These are phyloP conservation scores for Phocides pigmalion DNA, from an alignment of 1,140 invertebrate species.

Conservation along the genomic window DNA sequence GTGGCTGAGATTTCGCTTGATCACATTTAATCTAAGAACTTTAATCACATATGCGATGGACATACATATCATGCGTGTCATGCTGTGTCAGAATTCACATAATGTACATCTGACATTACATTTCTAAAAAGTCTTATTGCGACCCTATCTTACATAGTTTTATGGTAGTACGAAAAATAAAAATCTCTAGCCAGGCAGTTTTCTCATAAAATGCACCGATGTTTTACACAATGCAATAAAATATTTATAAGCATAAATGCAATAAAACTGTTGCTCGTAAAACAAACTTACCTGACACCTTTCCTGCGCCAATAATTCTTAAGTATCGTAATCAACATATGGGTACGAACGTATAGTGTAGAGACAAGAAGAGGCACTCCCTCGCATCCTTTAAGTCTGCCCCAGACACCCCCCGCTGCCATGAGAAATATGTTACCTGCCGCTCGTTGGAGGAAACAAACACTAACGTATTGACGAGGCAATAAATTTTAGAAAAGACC, in stretches of 20 bases:
- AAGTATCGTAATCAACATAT: slow-evolving; percentile 33
- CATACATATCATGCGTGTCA: too few species aligned
- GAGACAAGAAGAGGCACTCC: slow-evolving; percentile 40
- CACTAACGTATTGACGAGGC: slow-evolving; percentile 65
- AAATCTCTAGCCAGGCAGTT: slow-evolving; percentile 11
- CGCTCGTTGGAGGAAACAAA: slow-evolving; percentile 67
- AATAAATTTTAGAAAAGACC: slow-evolving; percentile 71
- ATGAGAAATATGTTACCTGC: slow-evolving; percentile 73
- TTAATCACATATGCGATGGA: too few species aligned
- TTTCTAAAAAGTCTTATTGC: not conserved
- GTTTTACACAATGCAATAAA: slow-evolving; percentile 32
- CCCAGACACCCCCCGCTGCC: slow-evolving; percentile 68
- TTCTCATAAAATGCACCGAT: slow-evolving; percentile 25
- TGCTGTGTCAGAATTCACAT: too few species aligned
- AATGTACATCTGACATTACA: not conserved
- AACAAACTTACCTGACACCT: slow-evolving; percentile 34
- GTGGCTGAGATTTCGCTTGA: not conserved
- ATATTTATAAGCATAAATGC: slow-evolving; percentile 36
- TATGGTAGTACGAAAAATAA: slow-evolving; percentile 23
- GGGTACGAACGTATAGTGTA: not conserved
- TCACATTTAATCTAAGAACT: too few species aligned
- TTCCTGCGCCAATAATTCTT: slow-evolving; percentile 31
- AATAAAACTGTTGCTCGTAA: slow-evolving; percentile 36
- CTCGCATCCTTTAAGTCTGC: slow-evolving; percentile 51
- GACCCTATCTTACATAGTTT: slow-evolving; percentile 3